Percentiles rank a stretch among this genome's conserved stretches.
Evolutionary conservation across 1,140 invertebrate species (phyloP).

Genomic region (Caenorhabditis inopinata): DNA sequence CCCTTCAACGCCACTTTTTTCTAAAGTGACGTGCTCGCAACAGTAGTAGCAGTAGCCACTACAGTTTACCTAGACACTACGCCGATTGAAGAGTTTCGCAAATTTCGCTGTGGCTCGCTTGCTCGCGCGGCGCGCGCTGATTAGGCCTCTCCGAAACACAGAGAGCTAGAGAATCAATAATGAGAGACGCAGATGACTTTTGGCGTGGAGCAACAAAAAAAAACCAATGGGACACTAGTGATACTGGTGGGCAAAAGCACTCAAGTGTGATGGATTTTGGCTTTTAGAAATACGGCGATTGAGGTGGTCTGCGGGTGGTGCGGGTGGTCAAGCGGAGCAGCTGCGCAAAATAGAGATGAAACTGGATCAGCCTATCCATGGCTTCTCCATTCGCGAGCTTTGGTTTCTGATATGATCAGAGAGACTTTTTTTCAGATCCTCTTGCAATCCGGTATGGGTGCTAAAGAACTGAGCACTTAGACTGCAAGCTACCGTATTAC

Average conservation of each 20-base stretch:
- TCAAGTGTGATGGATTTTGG: neutral
- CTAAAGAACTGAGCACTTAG: too few species aligned
- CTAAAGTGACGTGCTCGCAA: neutral
- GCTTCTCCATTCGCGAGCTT: neutral
- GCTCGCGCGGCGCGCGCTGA: neutral
- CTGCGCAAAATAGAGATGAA: neutral
- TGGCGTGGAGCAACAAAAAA: too few species aligned
- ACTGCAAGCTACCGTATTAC: too few species aligned
- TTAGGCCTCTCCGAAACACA: conserved; percentile 5
- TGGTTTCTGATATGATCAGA: conserved; percentile 14
- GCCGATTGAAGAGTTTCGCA: neutral
- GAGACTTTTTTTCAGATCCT: too few species aligned
- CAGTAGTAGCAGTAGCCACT: too few species aligned
- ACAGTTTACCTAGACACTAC: neutral
- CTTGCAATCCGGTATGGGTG: too few species aligned
- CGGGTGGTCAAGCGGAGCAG: neutral
- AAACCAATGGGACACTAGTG: too few species aligned
- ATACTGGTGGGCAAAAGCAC: neutral
- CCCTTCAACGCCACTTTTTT: neutral
- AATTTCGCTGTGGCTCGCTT: neutral
- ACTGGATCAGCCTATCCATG: neutral
- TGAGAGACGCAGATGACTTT: neutral
- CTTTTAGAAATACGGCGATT: neutral
- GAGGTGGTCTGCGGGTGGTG: too few species aligned
- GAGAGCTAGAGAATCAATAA: neutral